A percentile compares a stretch with the other conserved stretches of the same genome.
Evolutionary conservation across 2,113 vertebrate genomes (phyloP).

Genomic region (Heterocephalus glaber): DNA sequence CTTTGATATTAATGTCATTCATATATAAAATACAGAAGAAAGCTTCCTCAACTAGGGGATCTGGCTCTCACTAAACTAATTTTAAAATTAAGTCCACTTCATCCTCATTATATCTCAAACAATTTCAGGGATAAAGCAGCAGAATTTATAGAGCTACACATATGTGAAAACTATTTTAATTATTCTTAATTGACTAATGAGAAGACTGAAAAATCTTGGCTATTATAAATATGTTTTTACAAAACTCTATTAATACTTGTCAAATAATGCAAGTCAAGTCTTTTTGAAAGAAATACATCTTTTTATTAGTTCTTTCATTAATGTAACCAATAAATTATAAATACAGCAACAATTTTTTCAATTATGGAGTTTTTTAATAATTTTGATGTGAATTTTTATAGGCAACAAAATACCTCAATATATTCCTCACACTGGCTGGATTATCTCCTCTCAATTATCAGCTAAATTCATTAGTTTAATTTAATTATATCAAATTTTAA

Average conservation of each 20-base stretch:
- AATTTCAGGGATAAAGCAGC: constrained; percentile 50
- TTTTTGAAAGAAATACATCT: constrained; percentile 15
- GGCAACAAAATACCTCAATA: not conserved
- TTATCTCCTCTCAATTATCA: not conserved
- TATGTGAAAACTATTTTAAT: constrained; percentile 59
- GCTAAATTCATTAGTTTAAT: not conserved
- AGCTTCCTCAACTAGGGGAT: not conserved
- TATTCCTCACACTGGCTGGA: constrained; percentile 17
- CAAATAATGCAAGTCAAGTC: constrained; percentile 58
- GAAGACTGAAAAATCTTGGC: constrained; percentile 58
- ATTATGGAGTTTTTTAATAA: not conserved
- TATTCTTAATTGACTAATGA: constrained; percentile 66
- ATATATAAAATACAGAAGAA: constrained; percentile 16
- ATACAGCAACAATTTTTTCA: not conserved
- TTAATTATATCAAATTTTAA: not conserved
- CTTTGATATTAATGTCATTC: constrained; percentile 26
- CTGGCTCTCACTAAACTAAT: not conserved
- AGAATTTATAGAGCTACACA: constrained; percentile 34
- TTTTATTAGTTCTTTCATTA: not conserved
- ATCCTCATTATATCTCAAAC: constrained; percentile 11
- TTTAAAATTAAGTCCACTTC: constrained; percentile 49
- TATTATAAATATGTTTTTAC: constrained; percentile 57
- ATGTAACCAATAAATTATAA: constrained; percentile 11
- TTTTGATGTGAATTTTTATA: not conserved
- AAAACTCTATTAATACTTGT: constrained; percentile 64